Evolutionary conservation across 2,888 invertebrate species (phyloP).

Genomic region (Lamellibrachia satsuma): DNA sequence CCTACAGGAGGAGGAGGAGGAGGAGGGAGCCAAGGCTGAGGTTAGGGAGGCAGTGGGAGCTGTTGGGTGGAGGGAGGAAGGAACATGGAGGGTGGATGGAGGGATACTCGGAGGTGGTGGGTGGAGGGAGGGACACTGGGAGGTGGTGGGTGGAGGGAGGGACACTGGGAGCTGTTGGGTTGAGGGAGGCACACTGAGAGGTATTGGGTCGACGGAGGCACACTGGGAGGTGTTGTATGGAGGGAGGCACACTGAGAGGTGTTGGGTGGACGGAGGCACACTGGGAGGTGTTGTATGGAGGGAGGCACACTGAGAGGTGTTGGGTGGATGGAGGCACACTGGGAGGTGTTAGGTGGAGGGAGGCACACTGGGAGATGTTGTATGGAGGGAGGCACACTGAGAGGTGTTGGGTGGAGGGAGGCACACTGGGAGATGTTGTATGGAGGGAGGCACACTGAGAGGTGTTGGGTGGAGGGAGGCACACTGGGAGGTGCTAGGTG

Average conservation of each 20-base stretch:
- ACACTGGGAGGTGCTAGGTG: background rate
- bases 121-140: background rate
- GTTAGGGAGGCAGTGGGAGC: background rate
- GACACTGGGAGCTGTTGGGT: background rate
- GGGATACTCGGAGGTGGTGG: background rate
- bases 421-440: background rate
- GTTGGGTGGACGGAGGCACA: background rate
- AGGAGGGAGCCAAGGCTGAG: background rate
- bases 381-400: background rate
- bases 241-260: background rate
- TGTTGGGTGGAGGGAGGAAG: background rate
- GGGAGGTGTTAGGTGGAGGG: background rate
- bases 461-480: background rate
- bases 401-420: background rate
- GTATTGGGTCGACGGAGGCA: background rate
- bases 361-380: background rate
- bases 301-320: background rate
- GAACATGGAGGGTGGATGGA: background rate
- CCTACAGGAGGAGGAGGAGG: background rate
- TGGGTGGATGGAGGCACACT: background rate
- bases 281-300: background rate
- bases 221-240: background rate
- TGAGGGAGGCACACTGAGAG: background rate
- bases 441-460: background rate
- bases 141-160: background rate